phyloP scores from a whole-genome alignment of 2,888 invertebrate species.

The Drosophila buzzatii region DNA sequence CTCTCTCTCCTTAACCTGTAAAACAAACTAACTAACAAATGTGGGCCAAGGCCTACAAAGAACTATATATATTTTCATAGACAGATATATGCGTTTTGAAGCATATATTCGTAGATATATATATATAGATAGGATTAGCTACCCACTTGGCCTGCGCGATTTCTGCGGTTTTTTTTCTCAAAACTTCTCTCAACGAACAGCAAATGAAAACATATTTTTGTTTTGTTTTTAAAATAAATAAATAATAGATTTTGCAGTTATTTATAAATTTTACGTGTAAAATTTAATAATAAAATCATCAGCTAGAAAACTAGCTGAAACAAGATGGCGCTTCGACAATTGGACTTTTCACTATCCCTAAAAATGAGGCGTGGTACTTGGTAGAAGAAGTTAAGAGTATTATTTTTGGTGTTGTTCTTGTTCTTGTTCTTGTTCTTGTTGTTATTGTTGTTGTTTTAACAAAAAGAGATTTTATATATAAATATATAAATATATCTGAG shows the following conservation, averaged over 20 bases:
- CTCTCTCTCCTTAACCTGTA: conserved; percentile 57
- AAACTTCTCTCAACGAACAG: conserved; percentile 58
- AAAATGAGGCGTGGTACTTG: conserved; percentile 63
- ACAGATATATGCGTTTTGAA: background rate
- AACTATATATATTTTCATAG: background rate
- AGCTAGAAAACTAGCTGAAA: conserved; percentile 78
- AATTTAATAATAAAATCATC: conserved; percentile 78
- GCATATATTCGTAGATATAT: background rate
- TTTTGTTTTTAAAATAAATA: conserved; percentile 62
- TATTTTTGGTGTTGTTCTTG: conserved; percentile 36
- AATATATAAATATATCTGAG: conserved; percentile 50
- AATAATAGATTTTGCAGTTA: conserved; percentile 66
- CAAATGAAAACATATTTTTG: conserved; percentile 47
- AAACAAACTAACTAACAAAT: conserved; percentile 52
- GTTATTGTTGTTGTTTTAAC: conserved; percentile 55
- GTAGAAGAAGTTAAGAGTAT: conserved; percentile 73
- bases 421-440: conserved; percentile 44
- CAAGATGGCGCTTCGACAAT: conserved; percentile 71
- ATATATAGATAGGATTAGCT: conserved; percentile 18
- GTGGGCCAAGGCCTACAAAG: conserved; percentile 52
- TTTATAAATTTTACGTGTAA: conserved; percentile 79
- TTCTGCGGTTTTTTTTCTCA: conserved; percentile 10
- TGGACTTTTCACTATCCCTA: conserved; percentile 66
- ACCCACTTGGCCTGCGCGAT: conserved; percentile 47
- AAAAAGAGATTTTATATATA: conserved; percentile 66